Conservation (phyloP, 2,113 vertebrate species). For the Indicator indicator region DNA sequence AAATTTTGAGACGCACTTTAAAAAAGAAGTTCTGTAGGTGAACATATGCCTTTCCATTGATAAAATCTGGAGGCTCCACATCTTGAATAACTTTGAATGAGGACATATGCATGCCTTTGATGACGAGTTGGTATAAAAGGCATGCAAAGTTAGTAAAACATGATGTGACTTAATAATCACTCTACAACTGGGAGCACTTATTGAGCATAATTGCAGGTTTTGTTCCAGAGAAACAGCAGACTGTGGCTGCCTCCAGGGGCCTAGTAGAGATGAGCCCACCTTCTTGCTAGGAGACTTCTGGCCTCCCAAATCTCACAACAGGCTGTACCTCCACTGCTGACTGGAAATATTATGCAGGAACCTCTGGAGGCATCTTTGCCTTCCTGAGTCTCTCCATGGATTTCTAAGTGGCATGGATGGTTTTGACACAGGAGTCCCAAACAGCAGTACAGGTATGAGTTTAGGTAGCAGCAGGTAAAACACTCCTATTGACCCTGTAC, state of each 20-base stretch:
- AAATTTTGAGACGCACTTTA: not conserved
- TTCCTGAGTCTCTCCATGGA: not conserved
- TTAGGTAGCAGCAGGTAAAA: not conserved
- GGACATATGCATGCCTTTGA: conserved; percentile 1
- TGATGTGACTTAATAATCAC: not conserved
- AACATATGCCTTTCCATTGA: not conserved
- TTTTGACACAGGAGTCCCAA: not conserved
- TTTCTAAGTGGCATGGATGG: rapidly evolving
- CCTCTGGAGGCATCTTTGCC: not conserved
- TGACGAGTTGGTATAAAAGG: not conserved
- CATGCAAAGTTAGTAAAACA: conserved; percentile 16
- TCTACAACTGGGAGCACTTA: conserved; percentile 45
- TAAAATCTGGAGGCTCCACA: not conserved
- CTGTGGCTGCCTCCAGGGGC: not conserved
- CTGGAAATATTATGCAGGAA: not conserved
- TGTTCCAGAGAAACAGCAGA: not conserved
- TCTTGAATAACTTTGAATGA: conserved; percentile 32
- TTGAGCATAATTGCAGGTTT: not conserved
- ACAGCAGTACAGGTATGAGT: not conserved
- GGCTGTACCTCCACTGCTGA: not conserved
- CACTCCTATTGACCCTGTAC: not conserved
- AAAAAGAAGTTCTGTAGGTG: not conserved
- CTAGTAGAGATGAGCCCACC: not conserved
- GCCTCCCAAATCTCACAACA: not conserved
- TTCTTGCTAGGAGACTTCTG: not conserved